Evolutionary conservation across 2,113 vertebrate species (phyloP).

Genomic region (Leptocoma aspasia): DNA sequence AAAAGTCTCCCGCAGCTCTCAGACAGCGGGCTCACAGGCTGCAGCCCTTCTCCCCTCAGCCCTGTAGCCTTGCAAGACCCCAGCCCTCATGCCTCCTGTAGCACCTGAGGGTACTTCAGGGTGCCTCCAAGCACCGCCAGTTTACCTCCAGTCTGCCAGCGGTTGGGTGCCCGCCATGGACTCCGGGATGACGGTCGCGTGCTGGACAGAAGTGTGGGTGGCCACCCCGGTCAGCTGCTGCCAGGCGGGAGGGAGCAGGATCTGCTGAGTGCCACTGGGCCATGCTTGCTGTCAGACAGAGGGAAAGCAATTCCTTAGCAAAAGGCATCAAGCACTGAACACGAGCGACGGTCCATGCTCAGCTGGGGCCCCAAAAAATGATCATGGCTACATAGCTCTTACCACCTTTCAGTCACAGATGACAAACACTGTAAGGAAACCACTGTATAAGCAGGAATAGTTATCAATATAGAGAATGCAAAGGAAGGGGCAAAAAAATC

Average conservation of each 20-base stretch:
- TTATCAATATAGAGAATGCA: background rate
- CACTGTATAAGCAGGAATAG: background rate
- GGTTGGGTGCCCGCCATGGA: slow-evolving; percentile 91
- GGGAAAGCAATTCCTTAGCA: background rate
- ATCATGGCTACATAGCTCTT: background rate
- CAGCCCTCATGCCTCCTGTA: background rate
- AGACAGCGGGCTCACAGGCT: fast-evolving
- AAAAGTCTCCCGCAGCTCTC: background rate
- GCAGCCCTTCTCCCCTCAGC: background rate
- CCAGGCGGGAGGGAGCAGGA: slow-evolving; percentile 94
- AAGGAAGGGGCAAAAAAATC: background rate
- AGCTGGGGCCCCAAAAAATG: background rate
- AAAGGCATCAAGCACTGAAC: background rate
- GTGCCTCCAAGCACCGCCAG: background rate
- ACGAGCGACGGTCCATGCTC: background rate
- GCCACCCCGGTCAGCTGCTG: slow-evolving; percentile 92
- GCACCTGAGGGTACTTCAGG: background rate
- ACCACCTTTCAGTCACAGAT: background rate
- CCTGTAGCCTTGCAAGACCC: background rate
- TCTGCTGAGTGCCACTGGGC: slow-evolving; percentile 96
- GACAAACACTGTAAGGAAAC: background rate
- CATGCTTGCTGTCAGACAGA: slow-evolving; percentile 87
- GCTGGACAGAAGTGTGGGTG: slow-evolving; percentile 94
- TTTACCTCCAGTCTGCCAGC: slow-evolving; percentile 94
- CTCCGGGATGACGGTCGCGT: slow-evolving; percentile 91